A percentile compares a stretch with the other conserved stretches of the same genome.
phyloP scores from a whole-genome alignment of 2,888 invertebrate species.

The Amorpha juglandis region DNA sequence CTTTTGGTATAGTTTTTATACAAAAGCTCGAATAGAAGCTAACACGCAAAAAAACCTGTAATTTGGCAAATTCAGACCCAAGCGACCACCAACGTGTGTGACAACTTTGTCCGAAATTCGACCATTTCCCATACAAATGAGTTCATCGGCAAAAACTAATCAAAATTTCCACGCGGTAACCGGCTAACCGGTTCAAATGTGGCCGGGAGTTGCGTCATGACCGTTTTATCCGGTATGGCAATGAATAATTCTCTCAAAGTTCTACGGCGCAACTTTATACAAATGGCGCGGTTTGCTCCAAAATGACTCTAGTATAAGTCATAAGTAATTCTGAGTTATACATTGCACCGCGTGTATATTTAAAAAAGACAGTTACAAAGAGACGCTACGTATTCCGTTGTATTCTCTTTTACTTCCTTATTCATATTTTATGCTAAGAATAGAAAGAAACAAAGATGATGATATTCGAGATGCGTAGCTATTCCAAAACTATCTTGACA shows the following conservation, averaged over 20 bases:
- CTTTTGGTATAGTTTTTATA: neutral
- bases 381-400: neutral
- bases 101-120: conserved; percentile 14
- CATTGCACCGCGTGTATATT: neutral
- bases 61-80: neutral
- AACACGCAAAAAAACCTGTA: neutral
- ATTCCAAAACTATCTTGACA: no score
- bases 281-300: conserved; percentile 64
- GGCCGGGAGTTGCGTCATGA: conserved; percentile 50
- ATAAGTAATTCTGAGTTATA: conserved; percentile 36
- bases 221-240: conserved; percentile 62
- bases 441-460: no score
- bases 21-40: neutral
- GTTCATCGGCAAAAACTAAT: conserved; percentile 32
- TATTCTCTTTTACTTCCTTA: no score
- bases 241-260: conserved; percentile 76
- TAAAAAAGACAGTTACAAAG: neutral
- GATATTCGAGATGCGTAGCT: no score
- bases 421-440: no score
- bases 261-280: conserved; percentile 68
- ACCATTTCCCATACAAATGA: conserved; percentile 26
- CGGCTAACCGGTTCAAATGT: conserved; percentile 33
- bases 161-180: conserved; percentile 36
- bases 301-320: conserved; percentile 46
- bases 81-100: neutral